Conservation (phyloP, 2,888 invertebrate genomes). For the Agapostemon virescens region DNA sequence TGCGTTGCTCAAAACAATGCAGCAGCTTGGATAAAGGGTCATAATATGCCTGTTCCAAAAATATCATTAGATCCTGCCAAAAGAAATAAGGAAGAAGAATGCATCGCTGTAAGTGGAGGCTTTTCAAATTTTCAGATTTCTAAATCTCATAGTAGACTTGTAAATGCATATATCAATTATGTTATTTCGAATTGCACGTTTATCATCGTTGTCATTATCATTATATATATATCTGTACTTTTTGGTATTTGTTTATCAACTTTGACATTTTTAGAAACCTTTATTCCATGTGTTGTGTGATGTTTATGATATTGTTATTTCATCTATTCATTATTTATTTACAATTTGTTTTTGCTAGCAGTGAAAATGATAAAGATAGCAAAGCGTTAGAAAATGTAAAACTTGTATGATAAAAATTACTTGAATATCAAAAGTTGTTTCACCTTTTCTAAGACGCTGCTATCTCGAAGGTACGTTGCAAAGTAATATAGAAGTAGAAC, state of each 20-base stretch:
- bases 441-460: slow-evolving; percentile 32
- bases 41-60: slow-evolving; percentile 88
- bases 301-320: slow-evolving; percentile 21
- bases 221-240: slow-evolving; percentile 47
- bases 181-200: slow-evolving; percentile 54
- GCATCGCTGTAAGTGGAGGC: slow-evolving; percentile 82
- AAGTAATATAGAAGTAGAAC: slow-evolving; percentile 57
- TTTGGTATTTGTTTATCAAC: slow-evolving; percentile 18
- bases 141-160: slow-evolving; percentile 21
- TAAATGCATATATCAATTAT: background rate
- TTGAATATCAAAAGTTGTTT: background rate
- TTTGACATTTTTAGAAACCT: slow-evolving; percentile 7
- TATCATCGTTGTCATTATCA: slow-evolving; percentile 49
- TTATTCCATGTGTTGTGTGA: slow-evolving; percentile 30
- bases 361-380: slow-evolving; percentile 13
- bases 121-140: background rate
- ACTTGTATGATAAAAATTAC: background rate
- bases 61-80: slow-evolving; percentile 92
- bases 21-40: slow-evolving; percentile 90
- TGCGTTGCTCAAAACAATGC: slow-evolving; percentile 90
- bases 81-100: slow-evolving; percentile 83
- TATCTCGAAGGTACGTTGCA: slow-evolving; percentile 34
- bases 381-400: slow-evolving; percentile 34
- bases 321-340: slow-evolving; percentile 9
- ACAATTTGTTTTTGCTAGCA: slow-evolving; percentile 15